These are phyloP conservation scores for Lathamus discolor DNA, from an alignment of 2,113 vertebrate species.

Conservation along the genomic window DNA sequence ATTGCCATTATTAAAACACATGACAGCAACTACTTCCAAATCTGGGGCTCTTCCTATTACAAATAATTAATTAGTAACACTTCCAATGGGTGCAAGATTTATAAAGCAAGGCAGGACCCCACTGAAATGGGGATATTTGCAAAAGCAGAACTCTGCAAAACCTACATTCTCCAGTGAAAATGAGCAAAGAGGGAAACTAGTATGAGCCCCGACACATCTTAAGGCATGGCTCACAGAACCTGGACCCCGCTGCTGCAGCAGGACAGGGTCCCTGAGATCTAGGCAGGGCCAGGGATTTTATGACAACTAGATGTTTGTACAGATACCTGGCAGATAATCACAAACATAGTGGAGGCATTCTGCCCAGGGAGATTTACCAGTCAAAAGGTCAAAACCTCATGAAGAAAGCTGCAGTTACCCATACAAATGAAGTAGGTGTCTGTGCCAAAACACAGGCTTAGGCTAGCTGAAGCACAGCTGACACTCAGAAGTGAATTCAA, in stretches of 20 bases:
- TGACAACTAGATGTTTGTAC: too few relatives aligned
- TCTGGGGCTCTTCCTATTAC: background rate
- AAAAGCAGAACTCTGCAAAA: background rate
- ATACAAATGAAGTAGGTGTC: background rate
- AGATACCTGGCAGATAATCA: background rate
- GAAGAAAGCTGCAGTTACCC: background rate
- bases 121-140: background rate
- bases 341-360: background rate
- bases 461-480: background rate
- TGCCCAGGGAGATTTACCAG: background rate
- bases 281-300: background rate
- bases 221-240: background rate
- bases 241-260: background rate
- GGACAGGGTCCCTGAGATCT: too few relatives aligned
- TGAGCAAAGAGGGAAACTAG: background rate
- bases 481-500: background rate
- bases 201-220: fast-evolving
- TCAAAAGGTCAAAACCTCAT: background rate
- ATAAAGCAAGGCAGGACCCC: background rate
- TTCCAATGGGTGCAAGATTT: background rate
- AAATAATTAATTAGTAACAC: background rate
- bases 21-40: background rate
- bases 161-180: background rate
- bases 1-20: background rate
- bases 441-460: background rate